Conservation (phyloP, 1,140 invertebrate species). For the Cotesia typhae region DNA sequence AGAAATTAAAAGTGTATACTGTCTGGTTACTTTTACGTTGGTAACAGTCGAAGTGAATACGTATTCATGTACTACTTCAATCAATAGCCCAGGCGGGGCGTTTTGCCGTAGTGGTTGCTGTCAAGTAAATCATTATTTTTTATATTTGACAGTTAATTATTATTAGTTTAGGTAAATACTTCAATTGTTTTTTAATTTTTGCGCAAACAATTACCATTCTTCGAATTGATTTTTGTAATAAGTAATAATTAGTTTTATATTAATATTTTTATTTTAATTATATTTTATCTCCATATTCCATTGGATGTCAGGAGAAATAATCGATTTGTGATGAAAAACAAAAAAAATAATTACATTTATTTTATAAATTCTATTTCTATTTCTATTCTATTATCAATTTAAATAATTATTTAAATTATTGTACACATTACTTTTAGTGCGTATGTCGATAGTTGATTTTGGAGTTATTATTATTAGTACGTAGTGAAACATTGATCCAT, state of each 20-base stretch:
- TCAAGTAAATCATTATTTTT: conserved; percentile 21
- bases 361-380: too few species aligned
- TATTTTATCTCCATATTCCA: neutral
- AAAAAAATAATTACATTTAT: neutral
- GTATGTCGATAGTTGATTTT: neutral
- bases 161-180: conserved; percentile 22
- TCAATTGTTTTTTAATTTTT: neutral
- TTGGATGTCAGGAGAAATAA: too few species aligned
- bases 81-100: too few species aligned
- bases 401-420: too few species aligned
- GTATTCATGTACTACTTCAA: too few species aligned
- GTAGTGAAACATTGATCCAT: conserved; percentile 23
- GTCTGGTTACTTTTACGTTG: too few species aligned
- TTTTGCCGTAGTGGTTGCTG: conserved; percentile 17
- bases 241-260: too few species aligned
- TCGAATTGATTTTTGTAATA: too few species aligned
- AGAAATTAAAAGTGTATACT: too few species aligned
- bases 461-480: neutral
- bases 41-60: too few species aligned
- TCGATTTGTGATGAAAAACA: too few species aligned
- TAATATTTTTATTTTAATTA: neutral
- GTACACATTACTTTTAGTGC: neutral
- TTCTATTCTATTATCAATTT: too few species aligned
- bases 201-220: neutral
- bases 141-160: conserved; percentile 19